phyloP scores from a whole-genome alignment of 2,113 vertebrate genomes.

The Odocoileus virginianus region DNA sequence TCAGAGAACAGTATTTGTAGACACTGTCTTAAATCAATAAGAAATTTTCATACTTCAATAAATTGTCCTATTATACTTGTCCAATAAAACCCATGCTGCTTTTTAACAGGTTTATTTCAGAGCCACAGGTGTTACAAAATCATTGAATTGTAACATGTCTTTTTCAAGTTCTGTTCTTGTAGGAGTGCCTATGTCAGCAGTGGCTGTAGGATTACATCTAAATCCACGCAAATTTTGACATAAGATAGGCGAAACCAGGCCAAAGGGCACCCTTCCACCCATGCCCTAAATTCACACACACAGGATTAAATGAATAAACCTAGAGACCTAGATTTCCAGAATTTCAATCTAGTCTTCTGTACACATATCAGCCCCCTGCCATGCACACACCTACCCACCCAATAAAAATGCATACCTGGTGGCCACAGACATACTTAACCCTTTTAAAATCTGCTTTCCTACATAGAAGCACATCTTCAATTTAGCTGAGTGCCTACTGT shows the following conservation, averaged over 20 bases:
- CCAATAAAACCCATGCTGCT: neutral
- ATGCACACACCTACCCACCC: neutral
- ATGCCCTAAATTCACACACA: neutral
- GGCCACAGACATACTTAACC: neutral
- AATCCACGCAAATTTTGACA: neutral
- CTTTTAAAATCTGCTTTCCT: neutral
- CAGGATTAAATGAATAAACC: neutral
- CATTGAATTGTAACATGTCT: neutral
- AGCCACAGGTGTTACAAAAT: neutral
- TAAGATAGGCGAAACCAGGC: neutral
- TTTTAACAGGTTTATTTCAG: neutral
- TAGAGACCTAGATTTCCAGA: neutral
- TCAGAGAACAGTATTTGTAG: neutral
- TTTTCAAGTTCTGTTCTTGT: neutral
- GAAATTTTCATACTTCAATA: neutral
- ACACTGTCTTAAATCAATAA: neutral
- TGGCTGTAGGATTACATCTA: neutral
- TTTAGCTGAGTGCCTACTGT: neutral
- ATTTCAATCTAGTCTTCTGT: neutral
- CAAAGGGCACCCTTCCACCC: neutral
- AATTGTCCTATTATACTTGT: neutral
- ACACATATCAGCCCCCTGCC: too few species aligned
- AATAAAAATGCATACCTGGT: neutral
- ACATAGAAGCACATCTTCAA: neutral
- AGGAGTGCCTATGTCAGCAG: neutral